Base-by-base conservation (phyloP, 2,113 vertebrate species). In the Pimephales promelas region DNA sequence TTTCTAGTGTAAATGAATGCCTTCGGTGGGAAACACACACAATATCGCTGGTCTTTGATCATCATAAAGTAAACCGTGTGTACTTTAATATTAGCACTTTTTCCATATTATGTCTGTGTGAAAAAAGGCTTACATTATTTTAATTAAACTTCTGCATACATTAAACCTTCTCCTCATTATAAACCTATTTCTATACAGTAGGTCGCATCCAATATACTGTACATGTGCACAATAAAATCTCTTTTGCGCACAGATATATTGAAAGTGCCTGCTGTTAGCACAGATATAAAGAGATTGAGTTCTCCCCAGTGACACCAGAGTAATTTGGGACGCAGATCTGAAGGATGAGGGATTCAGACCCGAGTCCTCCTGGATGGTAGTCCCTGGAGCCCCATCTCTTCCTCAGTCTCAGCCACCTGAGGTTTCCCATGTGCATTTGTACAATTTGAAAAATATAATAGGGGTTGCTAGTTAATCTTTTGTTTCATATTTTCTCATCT, bases 321-420 rank as follows among this genome's bases (percentile, higher is more conserved):
- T 66, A 79, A 79, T 79, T 79, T 79, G 78, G 59, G 59, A 79
- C 59, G 2, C 59, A 34, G 77, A 79, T 43, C 77, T 79, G 77
- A n/a, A 59, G 74, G 31, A 78, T 59, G 34, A 78, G 34, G n/a
- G 54, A 59, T 59, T 59, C 11, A 56, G 47, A 40, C 49, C 16
- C 6, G 31, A 20, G 77, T 79, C 43, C 59, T 79, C 20, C 26
- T 79, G 40, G 77, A 79, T 2, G 40, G 14, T 10, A 20, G 36
- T 79, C 77, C 59, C 24, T 11, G 9, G 26, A 40, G 77, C 26
- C 40, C 14, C 59, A 49, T 79, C 24, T 64, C 18, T 26, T 64
- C 24, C 26, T 31, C 72, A 1, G 5, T 64, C 24, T 79, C 77
- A 43, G 20, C 34, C 56, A 78, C 13, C 34, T 4, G 13, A 43